A percentile compares a stretch with the other conserved stretches of the same genome.
phyloP scores from a whole-genome alignment of 2,113 vertebrate species.

The Uropsilus gracilis region DNA sequence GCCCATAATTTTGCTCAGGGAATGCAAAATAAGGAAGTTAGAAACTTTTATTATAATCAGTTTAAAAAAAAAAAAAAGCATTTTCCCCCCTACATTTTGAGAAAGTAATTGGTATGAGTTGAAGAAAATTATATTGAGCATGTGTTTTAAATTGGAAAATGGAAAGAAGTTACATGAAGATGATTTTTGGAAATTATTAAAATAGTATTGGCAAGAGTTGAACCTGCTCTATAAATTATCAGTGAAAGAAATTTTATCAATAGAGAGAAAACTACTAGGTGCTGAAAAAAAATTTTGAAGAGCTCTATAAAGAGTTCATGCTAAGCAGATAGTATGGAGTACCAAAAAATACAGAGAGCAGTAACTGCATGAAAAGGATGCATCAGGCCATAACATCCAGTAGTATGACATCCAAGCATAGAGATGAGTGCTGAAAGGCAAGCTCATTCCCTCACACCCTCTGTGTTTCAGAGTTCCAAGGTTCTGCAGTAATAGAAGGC shows the following conservation, averaged over 20 bases:
- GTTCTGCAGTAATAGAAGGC: background rate
- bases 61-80: too few species aligned
- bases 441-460: background rate
- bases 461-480: background rate
- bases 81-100: background rate
- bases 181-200: background rate
- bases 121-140: background rate
- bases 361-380: background rate
- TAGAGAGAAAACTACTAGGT: background rate
- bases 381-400: background rate
- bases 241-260: background rate
- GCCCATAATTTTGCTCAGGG: background rate
- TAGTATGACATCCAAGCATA: background rate
- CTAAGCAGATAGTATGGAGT: background rate
- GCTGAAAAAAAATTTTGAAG: background rate
- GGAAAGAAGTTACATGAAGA: background rate
- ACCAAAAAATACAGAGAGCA: background rate
- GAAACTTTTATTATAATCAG: background rate
- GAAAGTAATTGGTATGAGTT: background rate
- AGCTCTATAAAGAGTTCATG: background rate
- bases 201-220: background rate
- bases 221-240: background rate
- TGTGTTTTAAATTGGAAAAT: background rate
- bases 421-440: background rate
- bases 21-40: background rate